Percentiles rank a stretch among this genome's conserved stretches.
Evolutionary conservation across 64 coral and sea anemone genomes (phyloP).

Genomic region (Stylophora pistillata): DNA sequence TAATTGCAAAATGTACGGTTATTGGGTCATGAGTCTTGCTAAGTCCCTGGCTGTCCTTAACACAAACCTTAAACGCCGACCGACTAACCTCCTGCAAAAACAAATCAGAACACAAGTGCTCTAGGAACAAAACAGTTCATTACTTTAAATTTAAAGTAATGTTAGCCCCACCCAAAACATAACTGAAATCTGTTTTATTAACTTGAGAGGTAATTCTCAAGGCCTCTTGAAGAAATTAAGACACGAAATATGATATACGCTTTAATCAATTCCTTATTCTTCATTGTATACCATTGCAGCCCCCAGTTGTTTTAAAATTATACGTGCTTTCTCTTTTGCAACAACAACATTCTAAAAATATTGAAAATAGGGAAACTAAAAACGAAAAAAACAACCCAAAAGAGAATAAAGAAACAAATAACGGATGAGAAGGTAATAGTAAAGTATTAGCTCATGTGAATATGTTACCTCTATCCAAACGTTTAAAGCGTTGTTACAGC

Average conservation of each 20-base stretch:
- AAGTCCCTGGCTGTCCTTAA: slow-evolving; percentile 55
- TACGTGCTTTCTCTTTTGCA: too few relatives aligned
- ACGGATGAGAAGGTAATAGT: slow-evolving; percentile 42
- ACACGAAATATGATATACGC: too few relatives aligned
- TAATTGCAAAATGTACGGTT: slow-evolving; percentile 39
- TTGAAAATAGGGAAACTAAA: too few relatives aligned
- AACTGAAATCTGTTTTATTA: too few relatives aligned
- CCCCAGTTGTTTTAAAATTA: too few relatives aligned
- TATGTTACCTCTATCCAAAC: slow-evolving; percentile 55
- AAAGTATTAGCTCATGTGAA: not conserved
- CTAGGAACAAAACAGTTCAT: not conserved
- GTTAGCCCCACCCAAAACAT: too few relatives aligned
- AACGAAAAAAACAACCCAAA: not conserved
- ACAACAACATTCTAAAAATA: too few relatives aligned
- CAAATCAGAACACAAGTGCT: not conserved
- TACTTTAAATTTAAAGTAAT: not conserved
- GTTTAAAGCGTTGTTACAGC: slow-evolving; percentile 40
- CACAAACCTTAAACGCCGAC: slow-evolving; percentile 55
- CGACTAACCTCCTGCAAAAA: slow-evolving; percentile 39
- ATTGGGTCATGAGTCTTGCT: slow-evolving; percentile 42
- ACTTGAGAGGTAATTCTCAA: too few relatives aligned
- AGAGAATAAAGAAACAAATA: not conserved
- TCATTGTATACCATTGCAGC: too few relatives aligned
- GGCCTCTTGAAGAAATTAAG: too few relatives aligned
- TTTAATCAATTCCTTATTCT: too few relatives aligned